Base-by-base conservation (phyloP, 2,797 vertebrate genomes). In the Neoniphon sammara region DNA sequence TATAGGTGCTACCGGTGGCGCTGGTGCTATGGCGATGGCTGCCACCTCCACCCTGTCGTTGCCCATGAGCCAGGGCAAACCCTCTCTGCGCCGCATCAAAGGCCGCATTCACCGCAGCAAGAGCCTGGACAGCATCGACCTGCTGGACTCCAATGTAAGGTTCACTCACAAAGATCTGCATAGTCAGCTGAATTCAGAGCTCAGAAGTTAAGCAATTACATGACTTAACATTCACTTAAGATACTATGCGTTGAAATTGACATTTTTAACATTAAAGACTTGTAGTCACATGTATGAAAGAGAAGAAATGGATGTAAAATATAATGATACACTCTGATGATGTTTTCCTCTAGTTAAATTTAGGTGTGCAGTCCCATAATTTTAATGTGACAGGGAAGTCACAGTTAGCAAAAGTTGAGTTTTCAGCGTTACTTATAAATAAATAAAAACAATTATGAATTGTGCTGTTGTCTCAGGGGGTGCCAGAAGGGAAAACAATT, bases 61-160 rank as follows among this genome's bases (percentile, higher is more conserved):
- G 82, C 92, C 93, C 74, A 74, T 91, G 89, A 97, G 95, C 94
- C 97, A 97, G 90, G 96, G 95, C 63, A 98, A 98, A 85, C 97
- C 96, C 62, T 98, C 97, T 70, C 91, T 98, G 83, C 94, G 97
- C 76, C 95, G 97, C 89, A 98, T 99, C 92, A 99, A 98, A 91
- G 97, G 96, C 68, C 94, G 97, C 86, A 95, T 97, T 82, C 97
- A 98, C 93, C 93, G 96, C 89, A 98, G 97, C 93, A 97, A 96
- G 93, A 98, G 97, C 85, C 94, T 97, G 0, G 97, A 97, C 83
- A 97, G 96, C 86, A 93, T 97, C 2, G 97, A 98, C 73, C 96
- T 98, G 91, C 96, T 96, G 58, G 97, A 97, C 78, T 94, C 96
- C 89, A 95, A 94, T 85, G 97, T 98, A 91, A 98, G 97, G 89